Evolutionary conservation across 1,140 invertebrate genomes (phyloP).

Genomic region (Oryctes rhinoceros): DNA sequence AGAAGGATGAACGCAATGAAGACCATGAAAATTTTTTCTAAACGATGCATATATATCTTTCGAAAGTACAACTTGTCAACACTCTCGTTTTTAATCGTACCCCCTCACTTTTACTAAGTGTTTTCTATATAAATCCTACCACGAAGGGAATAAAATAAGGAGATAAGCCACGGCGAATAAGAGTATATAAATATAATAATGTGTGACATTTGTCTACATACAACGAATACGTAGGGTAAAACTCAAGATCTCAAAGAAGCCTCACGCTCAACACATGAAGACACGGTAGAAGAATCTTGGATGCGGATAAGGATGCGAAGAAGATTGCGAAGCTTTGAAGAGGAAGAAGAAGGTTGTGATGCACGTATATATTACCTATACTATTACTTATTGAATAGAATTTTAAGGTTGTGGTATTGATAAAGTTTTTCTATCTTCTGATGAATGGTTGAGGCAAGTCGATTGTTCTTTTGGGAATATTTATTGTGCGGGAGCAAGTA

Average conservation of each 20-base stretch:
- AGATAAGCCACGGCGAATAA: not conserved
- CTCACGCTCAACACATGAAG: not conserved
- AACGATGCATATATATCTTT: constrained; percentile 25
- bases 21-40: constrained; percentile 2
- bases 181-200: not conserved
- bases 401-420: constrained; percentile 30
- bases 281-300: not conserved
- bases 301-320: no score
- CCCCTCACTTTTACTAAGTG: not conserved
- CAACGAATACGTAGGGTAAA: constrained; percentile 12
- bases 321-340: not conserved
- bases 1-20: not conserved
- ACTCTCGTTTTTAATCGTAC: not conserved
- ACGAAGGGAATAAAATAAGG: not conserved
- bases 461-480: no score
- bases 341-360: constrained; percentile 28
- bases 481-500: no score
- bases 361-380: constrained; percentile 11
- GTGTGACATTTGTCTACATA: not conserved
- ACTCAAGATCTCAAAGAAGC: constrained; percentile 2
- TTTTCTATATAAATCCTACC: not conserved
- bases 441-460: not conserved
- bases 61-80: constrained; percentile 2
- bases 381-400: not conserved
- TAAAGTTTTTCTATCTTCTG: not conserved